Conservation (phyloP, 2,888 invertebrate genomes). For the Apotomis capreana region DNA sequence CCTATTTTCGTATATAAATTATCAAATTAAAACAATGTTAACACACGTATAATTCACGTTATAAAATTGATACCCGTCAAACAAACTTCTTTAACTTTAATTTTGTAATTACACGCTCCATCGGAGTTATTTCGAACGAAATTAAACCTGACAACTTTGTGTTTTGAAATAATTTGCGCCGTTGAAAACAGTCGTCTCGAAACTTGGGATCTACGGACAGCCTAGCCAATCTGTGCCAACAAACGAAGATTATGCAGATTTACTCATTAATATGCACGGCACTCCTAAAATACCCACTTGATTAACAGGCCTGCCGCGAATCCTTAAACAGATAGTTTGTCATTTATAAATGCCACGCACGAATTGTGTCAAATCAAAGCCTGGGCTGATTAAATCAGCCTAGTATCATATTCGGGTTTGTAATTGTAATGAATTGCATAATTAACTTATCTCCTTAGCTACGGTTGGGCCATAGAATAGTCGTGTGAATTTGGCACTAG, state of each 20-base stretch:
- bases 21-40: neutral
- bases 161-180: slow-evolving; percentile 40
- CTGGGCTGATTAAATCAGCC: slow-evolving; percentile 28
- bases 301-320: slow-evolving; percentile 43
- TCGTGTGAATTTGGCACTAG: too few relatives aligned
- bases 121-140: slow-evolving; percentile 35
- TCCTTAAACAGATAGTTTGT: slow-evolving; percentile 40
- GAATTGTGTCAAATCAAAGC: slow-evolving; percentile 37
- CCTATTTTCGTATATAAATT: too few relatives aligned
- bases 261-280: slow-evolving; percentile 46
- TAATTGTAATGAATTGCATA: slow-evolving; percentile 21
- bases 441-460: slow-evolving; percentile 19
- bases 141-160: slow-evolving; percentile 39
- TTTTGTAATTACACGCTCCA: slow-evolving; percentile 36
- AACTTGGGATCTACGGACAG: slow-evolving; percentile 34
- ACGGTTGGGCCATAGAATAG: neutral
- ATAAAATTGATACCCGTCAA: neutral
- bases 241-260: slow-evolving; percentile 51
- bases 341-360: slow-evolving; percentile 36
- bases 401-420: slow-evolving; percentile 29
- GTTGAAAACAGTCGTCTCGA: slow-evolving; percentile 38
- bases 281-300: slow-evolving; percentile 45
- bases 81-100: slow-evolving; percentile 18
- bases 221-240: slow-evolving; percentile 44
- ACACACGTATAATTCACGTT: neutral